Evolutionary conservation across 1,140 invertebrate species (phyloP), one percentile per base, ranked within the genome.

Genomic region (Nasonia giraulti): DNA sequence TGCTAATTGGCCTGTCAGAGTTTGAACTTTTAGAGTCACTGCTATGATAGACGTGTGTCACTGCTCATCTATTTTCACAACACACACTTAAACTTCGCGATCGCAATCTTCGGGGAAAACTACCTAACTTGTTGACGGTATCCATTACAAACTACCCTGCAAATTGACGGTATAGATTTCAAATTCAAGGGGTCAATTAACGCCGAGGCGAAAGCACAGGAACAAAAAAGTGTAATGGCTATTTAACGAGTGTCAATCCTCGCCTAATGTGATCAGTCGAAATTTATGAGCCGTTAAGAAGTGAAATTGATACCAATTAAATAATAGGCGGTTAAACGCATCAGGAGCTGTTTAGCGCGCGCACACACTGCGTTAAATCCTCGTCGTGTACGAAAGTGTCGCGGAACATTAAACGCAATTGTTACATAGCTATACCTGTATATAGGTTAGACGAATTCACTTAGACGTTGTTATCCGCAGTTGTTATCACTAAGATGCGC

Each of bases 291-390:
- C 82, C 62, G n/a, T 78, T 71, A 69, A 77, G 33, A 79, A 79
- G 17, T 73, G 68, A 79, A 71, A 80, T 84, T 84, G 77, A 80
- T 84, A 80, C 50, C 17, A 80, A 84, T 84, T 74, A 84, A 80
- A 79, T 84, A 80, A 74, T 80, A 74, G 17, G 2, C 40, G n/a
- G n/a, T 83, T 50, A 66, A 50, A 76, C 14, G 17, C 17, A 74
- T 33, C 27, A 20, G 2, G 8, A 11, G 31, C 17, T 74, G 73
- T 17, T 23, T 31, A 2, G n/a, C 68, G 68, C n/a, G 3, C 68
- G 6, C 33, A 37, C 33, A 37, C 33, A 37, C 33, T 37, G 33
- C 33, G 5, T 37, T 37, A 27, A 4, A 37, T 37, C 1, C 27
- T 27, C 27, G 27, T 27, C 1, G 27, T 1, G 27, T 27, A 1